Evolutionary conservation across 2,797 vertebrate genomes (phyloP).

Genomic region (Poliocrania exsul): DNA sequence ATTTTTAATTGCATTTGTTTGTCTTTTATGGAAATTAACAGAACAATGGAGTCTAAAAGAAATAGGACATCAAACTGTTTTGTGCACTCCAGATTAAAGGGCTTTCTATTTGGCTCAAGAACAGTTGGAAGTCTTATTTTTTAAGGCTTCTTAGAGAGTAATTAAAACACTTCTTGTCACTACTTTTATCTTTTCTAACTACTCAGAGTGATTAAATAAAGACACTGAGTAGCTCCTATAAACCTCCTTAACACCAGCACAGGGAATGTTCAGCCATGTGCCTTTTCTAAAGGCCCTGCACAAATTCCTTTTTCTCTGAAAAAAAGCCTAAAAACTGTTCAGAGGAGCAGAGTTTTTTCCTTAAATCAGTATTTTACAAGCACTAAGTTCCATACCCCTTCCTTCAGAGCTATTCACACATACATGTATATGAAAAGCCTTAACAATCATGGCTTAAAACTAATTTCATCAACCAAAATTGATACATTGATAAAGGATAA

Average conservation of each 20-base stretch:
- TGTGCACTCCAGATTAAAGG: background rate
- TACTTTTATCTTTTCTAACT: background rate
- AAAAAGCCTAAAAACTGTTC: background rate
- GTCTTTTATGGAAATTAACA: background rate
- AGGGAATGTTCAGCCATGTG: background rate
- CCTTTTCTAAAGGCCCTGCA: background rate
- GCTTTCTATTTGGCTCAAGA: conserved; percentile 24
- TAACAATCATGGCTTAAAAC: background rate
- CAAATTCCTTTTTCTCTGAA: background rate
- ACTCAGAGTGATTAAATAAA: conserved; percentile 8
- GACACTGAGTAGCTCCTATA: background rate
- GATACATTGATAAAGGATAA: background rate
- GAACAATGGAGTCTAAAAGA: background rate
- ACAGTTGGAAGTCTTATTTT: background rate
- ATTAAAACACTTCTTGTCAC: conserved; percentile 15
- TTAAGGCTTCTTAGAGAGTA: background rate
- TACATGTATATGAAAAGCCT: background rate
- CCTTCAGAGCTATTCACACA: background rate
- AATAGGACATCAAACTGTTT: background rate
- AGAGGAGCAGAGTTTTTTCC: fast-evolving
- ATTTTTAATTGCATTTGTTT: conserved; percentile 21
- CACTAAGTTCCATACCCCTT: background rate
- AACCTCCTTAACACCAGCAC: background rate
- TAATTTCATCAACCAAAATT: background rate
- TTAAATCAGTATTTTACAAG: background rate